Conservation (phyloP, 2,888 invertebrate species). For the Eupithecia dodoneata region DNA sequence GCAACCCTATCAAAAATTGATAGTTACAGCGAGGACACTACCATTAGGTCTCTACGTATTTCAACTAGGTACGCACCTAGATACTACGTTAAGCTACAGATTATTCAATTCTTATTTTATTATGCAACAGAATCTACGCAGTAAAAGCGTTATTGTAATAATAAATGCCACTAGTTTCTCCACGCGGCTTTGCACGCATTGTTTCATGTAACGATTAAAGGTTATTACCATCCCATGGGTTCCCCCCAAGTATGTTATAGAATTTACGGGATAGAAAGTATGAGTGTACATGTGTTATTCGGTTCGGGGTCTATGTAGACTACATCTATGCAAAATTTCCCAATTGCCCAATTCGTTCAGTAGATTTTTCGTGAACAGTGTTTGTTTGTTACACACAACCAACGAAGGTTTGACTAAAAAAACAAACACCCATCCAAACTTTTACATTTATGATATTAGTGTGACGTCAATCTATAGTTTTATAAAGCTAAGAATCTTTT, state of each 20-base stretch:
- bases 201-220: neutral
- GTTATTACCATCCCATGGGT: neutral
- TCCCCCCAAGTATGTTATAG: neutral
- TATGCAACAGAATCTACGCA: neutral
- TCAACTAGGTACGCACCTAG: neutral
- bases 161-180: neutral
- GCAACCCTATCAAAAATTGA: neutral
- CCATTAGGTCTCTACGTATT: neutral
- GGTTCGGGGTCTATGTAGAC: neutral
- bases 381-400: too few relatives aligned
- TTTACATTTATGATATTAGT: neutral
- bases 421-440: neutral
- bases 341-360: neutral
- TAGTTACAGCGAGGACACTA: neutral
- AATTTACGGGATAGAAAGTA: neutral
- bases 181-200: neutral
- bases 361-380: neutral
- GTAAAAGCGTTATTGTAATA: neutral
- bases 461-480: neutral
- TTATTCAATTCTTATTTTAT: slow-evolving; percentile 6
- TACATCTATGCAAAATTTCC: neutral
- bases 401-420: too few relatives aligned
- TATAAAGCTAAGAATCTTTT: too few relatives aligned
- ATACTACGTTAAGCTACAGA: slow-evolving; percentile 11
- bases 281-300: neutral